phyloP scores from a whole-genome alignment of 37 sponge, comb jelly and placozoan genomes.

The Petrosia ficiformis region DNA sequence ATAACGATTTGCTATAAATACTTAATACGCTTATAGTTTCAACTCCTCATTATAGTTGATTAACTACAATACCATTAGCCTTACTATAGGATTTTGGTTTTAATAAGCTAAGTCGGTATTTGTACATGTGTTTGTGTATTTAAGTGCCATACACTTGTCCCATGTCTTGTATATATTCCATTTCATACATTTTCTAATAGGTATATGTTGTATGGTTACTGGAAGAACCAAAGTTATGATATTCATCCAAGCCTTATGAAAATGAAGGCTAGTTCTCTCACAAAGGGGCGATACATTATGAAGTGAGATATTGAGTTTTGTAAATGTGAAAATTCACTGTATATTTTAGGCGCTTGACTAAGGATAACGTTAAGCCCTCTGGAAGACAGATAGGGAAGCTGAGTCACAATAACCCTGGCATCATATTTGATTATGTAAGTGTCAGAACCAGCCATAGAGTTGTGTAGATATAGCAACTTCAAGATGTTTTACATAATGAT shows the following conservation, averaged over 20 bases:
- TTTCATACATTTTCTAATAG: constrained; percentile 17
- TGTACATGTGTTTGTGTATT: too few relatives aligned
- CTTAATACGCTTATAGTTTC: too few relatives aligned
- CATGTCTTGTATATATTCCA: too few relatives aligned
- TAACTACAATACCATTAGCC: too few relatives aligned
- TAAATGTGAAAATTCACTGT: not conserved
- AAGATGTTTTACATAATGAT: not conserved
- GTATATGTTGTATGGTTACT: constrained; percentile 88
- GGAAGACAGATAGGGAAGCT: constrained; percentile 94
- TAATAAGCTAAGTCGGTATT: too few relatives aligned
- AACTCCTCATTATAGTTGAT: too few relatives aligned
- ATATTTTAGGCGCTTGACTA: constrained; percentile 89
- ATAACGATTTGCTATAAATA: too few relatives aligned
- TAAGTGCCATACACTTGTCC: too few relatives aligned
- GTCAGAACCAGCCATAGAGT: not conserved
- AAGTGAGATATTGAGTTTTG: constrained; percentile 52
- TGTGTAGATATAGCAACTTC: constrained; percentile 4
- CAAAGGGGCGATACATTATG: constrained; percentile 80
- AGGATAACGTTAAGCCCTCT: constrained; percentile 96
- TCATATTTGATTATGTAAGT: constrained; percentile 93
- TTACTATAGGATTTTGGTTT: too few relatives aligned
- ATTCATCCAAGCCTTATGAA: constrained; percentile 67
- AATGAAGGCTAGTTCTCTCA: constrained; percentile 70
- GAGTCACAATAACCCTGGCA: constrained; percentile 93
- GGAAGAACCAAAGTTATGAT: constrained; percentile 90